These are phyloP conservation scores for Takifugu bimaculatus DNA, from an alignment of 2,113 vertebrate genomes.

Conservation along the genomic window DNA sequence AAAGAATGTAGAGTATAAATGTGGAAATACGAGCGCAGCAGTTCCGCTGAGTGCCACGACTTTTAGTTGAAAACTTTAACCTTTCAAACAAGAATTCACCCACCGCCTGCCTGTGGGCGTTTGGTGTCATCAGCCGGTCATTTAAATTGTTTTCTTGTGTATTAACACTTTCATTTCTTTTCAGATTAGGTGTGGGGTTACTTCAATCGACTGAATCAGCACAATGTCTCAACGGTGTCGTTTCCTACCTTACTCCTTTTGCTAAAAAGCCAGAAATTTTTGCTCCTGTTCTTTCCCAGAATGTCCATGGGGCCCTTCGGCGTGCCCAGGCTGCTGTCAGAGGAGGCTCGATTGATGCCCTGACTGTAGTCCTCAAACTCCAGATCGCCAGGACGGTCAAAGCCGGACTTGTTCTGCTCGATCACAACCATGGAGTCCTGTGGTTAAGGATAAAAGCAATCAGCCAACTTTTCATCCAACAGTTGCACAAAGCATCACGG, in stretches of 20 bases:
- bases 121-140: background rate
- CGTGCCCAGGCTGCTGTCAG: slow-evolving; percentile 84
- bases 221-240: background rate
- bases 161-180: background rate
- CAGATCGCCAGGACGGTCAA: slow-evolving; percentile 83
- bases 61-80: background rate
- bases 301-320: slow-evolving; percentile 79
- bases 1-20: slow-evolving; percentile 8
- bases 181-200: too few relatives aligned
- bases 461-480: slow-evolving; percentile 6
- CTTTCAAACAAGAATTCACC: slow-evolving; percentile 13
- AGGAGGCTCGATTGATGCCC: slow-evolving; percentile 82
- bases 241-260: slow-evolving; percentile 86
- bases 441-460: slow-evolving; percentile 5
- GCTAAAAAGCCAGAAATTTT: slow-evolving; percentile 85
- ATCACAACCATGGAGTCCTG: slow-evolving; percentile 84
- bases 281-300: slow-evolving; percentile 75
- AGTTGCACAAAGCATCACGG: background rate
- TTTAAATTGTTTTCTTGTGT: too few relatives aligned
- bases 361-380: slow-evolving; percentile 92
- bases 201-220: background rate
- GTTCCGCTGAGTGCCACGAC: slow-evolving; percentile 1
- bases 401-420: slow-evolving; percentile 87
- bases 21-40: slow-evolving; percentile 19
- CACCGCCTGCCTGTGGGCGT: background rate